Conservation (phyloP, 2,797 vertebrate genomes). For the Phyllotis vaccarum region DNA sequence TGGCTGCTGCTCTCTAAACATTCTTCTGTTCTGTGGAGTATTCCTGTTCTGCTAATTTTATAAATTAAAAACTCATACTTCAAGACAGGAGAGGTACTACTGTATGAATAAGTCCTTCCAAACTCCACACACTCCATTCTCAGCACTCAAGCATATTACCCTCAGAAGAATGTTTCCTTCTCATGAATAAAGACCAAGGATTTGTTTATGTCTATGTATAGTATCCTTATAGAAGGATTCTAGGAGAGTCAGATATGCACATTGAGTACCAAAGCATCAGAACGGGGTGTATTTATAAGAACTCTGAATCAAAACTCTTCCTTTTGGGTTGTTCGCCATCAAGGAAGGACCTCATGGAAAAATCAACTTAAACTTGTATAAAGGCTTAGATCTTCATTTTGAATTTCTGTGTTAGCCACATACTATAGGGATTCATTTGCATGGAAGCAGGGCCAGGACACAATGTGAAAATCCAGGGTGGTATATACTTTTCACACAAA, state of each 20-base stretch:
- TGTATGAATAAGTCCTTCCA: background rate
- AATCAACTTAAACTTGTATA: background rate
- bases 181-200: background rate
- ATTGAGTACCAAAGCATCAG: background rate
- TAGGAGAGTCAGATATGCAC: background rate
- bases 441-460: background rate
- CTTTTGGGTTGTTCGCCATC: background rate
- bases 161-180: background rate
- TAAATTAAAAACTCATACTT: background rate
- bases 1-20: background rate
- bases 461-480: background rate
- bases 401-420: background rate
- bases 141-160: background rate
- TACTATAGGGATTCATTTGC: background rate
- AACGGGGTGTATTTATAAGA: background rate
- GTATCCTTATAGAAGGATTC: background rate
- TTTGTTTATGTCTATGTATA: background rate
- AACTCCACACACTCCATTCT: accelerated
- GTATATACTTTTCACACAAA: background rate
- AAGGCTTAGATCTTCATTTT: background rate
- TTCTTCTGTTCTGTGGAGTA: background rate
- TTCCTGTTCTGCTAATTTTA: background rate
- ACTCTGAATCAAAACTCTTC: background rate
- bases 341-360: background rate
- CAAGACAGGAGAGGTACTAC: background rate